Evolutionary conservation across 2,113 vertebrate species (phyloP).

Genomic region (Nesoenas mayeri): DNA sequence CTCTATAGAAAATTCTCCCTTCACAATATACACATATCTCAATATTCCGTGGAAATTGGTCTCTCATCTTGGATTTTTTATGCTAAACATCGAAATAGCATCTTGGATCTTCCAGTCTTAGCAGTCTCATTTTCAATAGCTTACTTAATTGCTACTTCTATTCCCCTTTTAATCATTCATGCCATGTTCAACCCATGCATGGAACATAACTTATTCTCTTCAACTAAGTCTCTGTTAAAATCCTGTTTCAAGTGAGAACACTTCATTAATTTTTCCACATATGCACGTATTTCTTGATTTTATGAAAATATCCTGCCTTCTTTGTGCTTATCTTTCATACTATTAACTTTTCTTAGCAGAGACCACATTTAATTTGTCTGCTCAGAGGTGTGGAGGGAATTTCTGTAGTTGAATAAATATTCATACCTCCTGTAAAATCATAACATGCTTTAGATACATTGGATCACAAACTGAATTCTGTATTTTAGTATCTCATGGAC

Average conservation of each 20-base stretch:
- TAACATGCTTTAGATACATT: background rate
- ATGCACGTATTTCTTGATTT: background rate
- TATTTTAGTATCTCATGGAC: background rate
- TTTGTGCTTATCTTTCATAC: background rate
- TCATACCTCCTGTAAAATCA: background rate
- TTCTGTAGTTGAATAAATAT: background rate
- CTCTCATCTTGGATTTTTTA: background rate
- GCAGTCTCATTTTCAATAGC: background rate
- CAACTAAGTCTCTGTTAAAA: background rate
- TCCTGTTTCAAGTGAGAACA: background rate
- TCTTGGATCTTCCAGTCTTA: background rate
- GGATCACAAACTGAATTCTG: background rate
- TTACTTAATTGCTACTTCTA: slow-evolving; percentile 1
- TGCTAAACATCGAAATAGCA: background rate
- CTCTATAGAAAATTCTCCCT: background rate
- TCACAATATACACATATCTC: background rate
- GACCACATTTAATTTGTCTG: background rate
- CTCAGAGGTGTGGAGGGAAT: background rate
- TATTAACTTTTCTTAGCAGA: background rate
- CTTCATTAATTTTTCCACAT: background rate
- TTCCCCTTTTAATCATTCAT: background rate
- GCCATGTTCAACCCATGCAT: background rate
- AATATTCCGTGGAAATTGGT: background rate
- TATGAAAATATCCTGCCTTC: background rate
- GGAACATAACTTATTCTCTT: background rate